Base-by-base conservation (phyloP, 2,888 invertebrate genomes). In the Steinernema hermaphroditum region DNA sequence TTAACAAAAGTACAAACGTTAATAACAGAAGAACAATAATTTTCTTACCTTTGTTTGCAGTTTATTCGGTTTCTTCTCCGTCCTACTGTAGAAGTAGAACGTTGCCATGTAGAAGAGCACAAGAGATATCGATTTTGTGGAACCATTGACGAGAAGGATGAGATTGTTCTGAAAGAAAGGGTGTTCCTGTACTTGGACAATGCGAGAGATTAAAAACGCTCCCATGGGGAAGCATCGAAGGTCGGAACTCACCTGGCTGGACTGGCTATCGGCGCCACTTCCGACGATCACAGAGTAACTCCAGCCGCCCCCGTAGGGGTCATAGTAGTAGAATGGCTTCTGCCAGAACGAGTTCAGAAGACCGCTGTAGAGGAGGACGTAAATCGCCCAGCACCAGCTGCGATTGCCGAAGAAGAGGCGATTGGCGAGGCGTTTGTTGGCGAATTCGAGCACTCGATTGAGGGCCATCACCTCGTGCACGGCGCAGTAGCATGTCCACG, bases 401-500 rank as follows among this genome's bases (percentile, higher is more conserved):
- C n/a, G 6, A 2, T 27, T 29, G 1, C 62, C 62, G 32, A 32
- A 62, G 32, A 62, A 62, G 4, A 62, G 62, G 4, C 29, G 27
- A 9, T 62, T 24, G 29, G 4, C 1, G 27, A 62, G 29, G 27
- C 32, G 29, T 27, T 62, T 62, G 32, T 62, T 62, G 16, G 62
- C 29, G 62, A 62, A 29, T 32, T 62, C 62, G 16, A 62, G 62
- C 8, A 62, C 2, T 2, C 62, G 9, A 29, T 62, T 62, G 16
- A 62, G 14, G 32, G 62, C 62, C 62, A 62, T 62, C 2, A 62
- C 29, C 32, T 29, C 29, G 8, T 62, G 62, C 2, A 29, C 27
- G 1, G 62, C 14, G 4, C 29, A 62, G n/a, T 16, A 62, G 62
- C 62, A 62, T 34, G 62, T 62, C 62, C 62, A 62, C 12, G 62